Conservation (phyloP, 2,113 vertebrate genomes). For the Archilochus colubris region DNA sequence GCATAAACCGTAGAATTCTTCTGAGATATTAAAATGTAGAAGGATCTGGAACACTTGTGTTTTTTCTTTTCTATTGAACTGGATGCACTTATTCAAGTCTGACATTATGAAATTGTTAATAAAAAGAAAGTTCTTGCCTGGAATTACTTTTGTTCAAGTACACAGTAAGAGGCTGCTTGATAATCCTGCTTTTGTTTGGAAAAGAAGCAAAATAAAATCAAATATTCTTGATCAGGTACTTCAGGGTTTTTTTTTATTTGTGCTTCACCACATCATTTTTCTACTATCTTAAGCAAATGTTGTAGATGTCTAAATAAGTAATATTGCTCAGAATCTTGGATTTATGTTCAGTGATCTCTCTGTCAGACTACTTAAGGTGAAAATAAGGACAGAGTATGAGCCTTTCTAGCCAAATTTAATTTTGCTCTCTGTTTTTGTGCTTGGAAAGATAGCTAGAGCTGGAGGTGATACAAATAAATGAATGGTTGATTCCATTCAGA, state of each 20-base stretch:
- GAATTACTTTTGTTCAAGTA: background rate
- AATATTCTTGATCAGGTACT: background rate
- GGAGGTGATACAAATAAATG: background rate
- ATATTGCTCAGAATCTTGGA: background rate
- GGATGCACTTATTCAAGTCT: slow-evolving; percentile 1
- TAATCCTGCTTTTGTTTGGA: background rate
- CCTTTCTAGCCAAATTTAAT: background rate
- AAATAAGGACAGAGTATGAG: background rate
- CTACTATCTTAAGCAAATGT: background rate
- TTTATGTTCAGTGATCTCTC: background rate
- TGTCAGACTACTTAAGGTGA: background rate
- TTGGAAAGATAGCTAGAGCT: background rate
- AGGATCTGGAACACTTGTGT: background rate
- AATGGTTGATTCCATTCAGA: background rate
- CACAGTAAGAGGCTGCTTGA: background rate
- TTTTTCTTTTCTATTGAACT: background rate
- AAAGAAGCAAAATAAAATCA: slow-evolving; percentile 2
- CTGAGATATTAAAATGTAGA: background rate
- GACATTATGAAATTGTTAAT: slow-evolving; percentile 2
- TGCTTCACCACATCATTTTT: background rate
- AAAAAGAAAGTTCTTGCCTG: slow-evolving; percentile 9
- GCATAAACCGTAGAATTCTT: background rate
- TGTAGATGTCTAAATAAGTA: background rate
- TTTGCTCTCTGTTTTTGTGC: background rate
- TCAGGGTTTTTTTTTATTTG: background rate